These are phyloP conservation scores for Zhuqinia jingwanae DNA, from an alignment of 2,888 invertebrate species.

Conservation along the genomic window DNA sequence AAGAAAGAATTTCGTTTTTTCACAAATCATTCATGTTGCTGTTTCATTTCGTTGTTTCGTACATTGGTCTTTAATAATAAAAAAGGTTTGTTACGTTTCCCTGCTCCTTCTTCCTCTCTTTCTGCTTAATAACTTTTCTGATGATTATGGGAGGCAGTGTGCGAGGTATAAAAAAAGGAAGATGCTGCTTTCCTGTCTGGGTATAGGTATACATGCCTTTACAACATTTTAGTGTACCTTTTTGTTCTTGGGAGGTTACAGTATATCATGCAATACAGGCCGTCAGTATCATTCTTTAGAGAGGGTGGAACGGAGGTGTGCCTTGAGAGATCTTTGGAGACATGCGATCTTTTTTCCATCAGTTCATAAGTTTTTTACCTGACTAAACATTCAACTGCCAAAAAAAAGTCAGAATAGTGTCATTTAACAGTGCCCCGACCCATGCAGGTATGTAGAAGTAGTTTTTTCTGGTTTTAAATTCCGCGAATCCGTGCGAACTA, in stretches of 20 bases:
- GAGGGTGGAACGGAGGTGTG: conserved; percentile 21
- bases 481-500: conserved; percentile 43
- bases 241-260: conserved; percentile 48
- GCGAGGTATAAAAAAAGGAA: conserved; percentile 11
- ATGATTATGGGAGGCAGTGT: conserved; percentile 53
- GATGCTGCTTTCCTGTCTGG: conserved; percentile 1
- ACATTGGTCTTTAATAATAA: neutral
- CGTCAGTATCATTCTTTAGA: conserved; percentile 52
- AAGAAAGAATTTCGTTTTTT: neutral
- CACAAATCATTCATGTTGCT: neutral
- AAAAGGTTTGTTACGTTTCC: neutral
- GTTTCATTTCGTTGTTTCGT: neutral
- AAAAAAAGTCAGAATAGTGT: too few species aligned
- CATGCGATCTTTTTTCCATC: too few species aligned
- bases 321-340: conserved; percentile 4
- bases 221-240: too few species aligned
- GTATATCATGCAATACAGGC: neutral
- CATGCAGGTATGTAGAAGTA: too few species aligned
- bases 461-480: neutral
- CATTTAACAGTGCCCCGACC: too few species aligned
- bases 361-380: too few species aligned
- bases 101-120: neutral
- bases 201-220: too few species aligned
- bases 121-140: conserved; percentile 31
- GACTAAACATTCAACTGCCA: too few species aligned